Conservation (phyloP, 2,888 invertebrate species). For the Eretmocerus hayati region DNA sequence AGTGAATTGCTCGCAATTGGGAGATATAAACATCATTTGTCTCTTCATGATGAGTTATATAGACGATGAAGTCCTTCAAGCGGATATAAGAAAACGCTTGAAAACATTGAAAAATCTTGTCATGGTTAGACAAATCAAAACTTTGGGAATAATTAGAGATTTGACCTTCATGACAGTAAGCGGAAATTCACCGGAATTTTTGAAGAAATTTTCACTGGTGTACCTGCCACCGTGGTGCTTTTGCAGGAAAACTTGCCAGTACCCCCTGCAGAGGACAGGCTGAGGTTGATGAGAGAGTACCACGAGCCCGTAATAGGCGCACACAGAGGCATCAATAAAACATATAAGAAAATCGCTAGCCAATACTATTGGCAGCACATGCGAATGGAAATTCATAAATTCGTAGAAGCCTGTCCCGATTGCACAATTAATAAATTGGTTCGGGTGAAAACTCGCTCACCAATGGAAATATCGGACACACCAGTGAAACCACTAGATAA, state of each 20-base stretch:
- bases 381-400: neutral
- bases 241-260: neutral
- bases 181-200: neutral
- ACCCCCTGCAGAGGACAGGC: neutral
- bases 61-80: no score
- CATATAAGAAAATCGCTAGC: no score
- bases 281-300: neutral
- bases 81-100: neutral
- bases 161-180: neutral
- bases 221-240: neutral
- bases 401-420: no score
- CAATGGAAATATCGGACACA: no score
- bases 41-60: no score
- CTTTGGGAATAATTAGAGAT: neutral
- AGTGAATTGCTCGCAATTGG: no score
- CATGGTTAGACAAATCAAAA: neutral
- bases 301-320: neutral
- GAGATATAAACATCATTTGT: no score
- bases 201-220: neutral
- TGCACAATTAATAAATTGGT: no score
- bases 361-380: no score
- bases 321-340: neutral
- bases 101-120: neutral
- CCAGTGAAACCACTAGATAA: no score
- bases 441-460: no score